A percentile compares a stretch with the other conserved stretches of the same genome.
Evolutionary conservation across 2,113 vertebrate species (phyloP).

Genomic region (Nanger granti): DNA sequence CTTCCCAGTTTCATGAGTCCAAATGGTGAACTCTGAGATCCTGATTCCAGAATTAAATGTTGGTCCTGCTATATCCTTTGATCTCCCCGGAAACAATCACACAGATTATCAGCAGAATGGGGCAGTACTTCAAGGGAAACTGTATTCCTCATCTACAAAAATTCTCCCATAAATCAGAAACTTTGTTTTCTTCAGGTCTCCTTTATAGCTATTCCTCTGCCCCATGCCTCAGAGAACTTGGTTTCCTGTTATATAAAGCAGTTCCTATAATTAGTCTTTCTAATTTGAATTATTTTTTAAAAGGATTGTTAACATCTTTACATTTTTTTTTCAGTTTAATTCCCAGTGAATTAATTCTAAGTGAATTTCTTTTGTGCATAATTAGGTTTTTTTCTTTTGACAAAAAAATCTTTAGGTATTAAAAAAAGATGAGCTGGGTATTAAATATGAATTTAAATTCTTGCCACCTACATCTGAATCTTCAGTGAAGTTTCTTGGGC

Average conservation of each 20-base stretch:
- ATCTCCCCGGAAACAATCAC: background rate
- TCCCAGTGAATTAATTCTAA: constrained; percentile 61
- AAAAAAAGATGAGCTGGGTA: constrained; percentile 29
- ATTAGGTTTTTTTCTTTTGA: constrained; percentile 24
- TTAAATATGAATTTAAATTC: constrained; percentile 42
- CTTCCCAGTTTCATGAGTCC: background rate
- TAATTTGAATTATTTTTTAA: constrained; percentile 63
- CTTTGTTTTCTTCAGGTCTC: background rate
- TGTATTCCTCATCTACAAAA: background rate
- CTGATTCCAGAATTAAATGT: background rate
- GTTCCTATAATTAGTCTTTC: constrained; percentile 59
- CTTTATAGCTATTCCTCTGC: background rate
- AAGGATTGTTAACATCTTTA: constrained; percentile 42
- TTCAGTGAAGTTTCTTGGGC: background rate
- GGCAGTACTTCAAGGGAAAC: background rate
- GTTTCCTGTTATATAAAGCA: constrained; percentile 52
- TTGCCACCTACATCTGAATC: constrained; percentile 41
- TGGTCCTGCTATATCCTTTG: background rate
- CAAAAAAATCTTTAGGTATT: constrained; percentile 25
- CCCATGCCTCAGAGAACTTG: background rate
- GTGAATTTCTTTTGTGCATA: constrained; percentile 56
- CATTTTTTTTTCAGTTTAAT: constrained; percentile 58
- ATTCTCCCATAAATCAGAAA: background rate
- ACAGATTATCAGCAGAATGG: background rate
- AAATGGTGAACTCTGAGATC: background rate